A percentile compares a stretch with the other conserved stretches of the same genome.
phyloP scores from a whole-genome alignment of 2,797 vertebrate genomes.

The Hippopotamyrus pictus region DNA sequence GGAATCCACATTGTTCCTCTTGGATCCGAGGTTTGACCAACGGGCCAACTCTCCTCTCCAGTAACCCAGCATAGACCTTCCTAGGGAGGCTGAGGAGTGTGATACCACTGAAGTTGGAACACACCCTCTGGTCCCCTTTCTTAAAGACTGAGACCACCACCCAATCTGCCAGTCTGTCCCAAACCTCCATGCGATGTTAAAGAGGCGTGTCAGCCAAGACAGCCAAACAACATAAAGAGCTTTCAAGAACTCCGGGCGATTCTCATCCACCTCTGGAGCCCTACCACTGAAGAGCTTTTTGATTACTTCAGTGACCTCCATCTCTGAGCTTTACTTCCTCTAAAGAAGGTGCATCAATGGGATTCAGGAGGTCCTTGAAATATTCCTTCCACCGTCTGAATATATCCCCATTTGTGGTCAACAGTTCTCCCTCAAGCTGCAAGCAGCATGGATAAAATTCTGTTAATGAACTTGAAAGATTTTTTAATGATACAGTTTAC shows the following conservation, averaged over 20 bases:
- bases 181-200: neutral
- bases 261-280: neutral
- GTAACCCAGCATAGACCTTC: neutral
- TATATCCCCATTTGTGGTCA: neutral
- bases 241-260: neutral
- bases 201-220: neutral
- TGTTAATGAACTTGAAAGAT: too few relatives aligned
- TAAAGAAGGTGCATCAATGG: neutral
- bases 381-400: neutral
- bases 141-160: neutral
- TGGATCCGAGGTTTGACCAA: neutral
- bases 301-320: neutral
- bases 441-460: neutral
- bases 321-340: neutral
- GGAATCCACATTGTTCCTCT: neutral
- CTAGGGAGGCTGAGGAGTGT: neutral
- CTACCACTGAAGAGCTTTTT: neutral
- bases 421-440: neutral
- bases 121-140: neutral
- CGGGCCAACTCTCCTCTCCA: neutral
- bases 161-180: neutral
- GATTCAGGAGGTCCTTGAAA: neutral
- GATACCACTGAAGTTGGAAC: neutral
- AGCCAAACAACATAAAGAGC: neutral
- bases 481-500: too few relatives aligned